phyloP scores from a whole-genome alignment of 23 tunicate species.

The Trididemnum clinides region DNA sequence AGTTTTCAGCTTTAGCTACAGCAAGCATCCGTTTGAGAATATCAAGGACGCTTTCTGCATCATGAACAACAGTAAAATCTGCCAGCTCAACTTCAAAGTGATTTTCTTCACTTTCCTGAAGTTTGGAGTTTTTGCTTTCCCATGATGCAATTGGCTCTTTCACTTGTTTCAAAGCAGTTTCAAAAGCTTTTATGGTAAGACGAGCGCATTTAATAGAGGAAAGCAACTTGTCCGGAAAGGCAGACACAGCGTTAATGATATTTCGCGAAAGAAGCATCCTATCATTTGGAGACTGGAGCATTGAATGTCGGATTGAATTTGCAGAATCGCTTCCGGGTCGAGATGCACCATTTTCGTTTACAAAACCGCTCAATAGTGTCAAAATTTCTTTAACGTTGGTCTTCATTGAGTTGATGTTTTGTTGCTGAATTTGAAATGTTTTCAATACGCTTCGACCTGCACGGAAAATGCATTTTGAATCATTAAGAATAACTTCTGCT shows the following conservation, averaged over 20 bases:
- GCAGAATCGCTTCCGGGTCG: neutral
- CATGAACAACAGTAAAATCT: conserved; percentile 6
- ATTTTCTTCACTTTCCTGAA: neutral
- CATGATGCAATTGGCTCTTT: conserved; percentile 1
- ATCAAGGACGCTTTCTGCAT: neutral
- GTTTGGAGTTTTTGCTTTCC: neutral
- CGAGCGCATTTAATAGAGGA: neutral
- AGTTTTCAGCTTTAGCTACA: conserved; percentile 25
- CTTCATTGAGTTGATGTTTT: neutral
- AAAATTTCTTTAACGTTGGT: neutral
- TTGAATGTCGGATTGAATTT: neutral
- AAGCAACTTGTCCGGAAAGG: neutral
- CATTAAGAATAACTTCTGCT: neutral
- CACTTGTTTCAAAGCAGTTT: neutral
- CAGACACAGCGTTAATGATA: neutral
- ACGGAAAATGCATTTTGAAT: neutral
- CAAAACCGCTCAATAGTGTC: neutral
- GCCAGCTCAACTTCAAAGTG: neutral
- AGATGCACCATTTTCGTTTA: neutral
- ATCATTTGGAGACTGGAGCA: conserved; percentile 10
- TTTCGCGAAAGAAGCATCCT: neutral
- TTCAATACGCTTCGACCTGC: neutral
- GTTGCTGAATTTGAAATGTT: neutral
- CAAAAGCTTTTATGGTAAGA: neutral
- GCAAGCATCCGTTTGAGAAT: neutral